phyloP scores from a whole-genome alignment of 2,888 invertebrate genomes.

The Sycophila texana region DNA sequence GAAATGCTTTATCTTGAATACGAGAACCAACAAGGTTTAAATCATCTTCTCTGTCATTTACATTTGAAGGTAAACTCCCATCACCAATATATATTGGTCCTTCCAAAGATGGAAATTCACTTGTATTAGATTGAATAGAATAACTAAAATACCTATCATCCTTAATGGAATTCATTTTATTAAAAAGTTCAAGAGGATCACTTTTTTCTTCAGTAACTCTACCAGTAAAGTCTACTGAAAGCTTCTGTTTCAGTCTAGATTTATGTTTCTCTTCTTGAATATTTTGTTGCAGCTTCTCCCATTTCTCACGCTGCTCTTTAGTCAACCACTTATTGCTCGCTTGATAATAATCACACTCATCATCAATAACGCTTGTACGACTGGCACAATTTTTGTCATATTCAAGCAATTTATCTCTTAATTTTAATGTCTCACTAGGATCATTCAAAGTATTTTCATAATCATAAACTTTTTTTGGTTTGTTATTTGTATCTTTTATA shows the following conservation, averaged over 20 bases:
- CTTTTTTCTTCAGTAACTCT: conserved; percentile 64
- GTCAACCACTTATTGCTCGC: conserved; percentile 90
- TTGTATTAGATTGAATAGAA: background rate
- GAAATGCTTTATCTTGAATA: conserved; percentile 86
- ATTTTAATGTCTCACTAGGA: conserved; percentile 73
- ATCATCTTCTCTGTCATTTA: background rate
- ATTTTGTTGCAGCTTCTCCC: conserved; percentile 82
- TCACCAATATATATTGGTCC: conserved; percentile 41
- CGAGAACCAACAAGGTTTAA: conserved; percentile 69
- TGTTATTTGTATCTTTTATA: conserved; percentile 20
- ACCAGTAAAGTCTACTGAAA: conserved; percentile 86
- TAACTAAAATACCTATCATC: conserved; percentile 34
- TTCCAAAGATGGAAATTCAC: conserved; percentile 13
- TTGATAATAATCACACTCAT: conserved; percentile 95
- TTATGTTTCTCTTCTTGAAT: conserved; percentile 83
- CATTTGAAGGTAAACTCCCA: conserved; percentile 35
- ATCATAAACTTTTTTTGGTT: conserved; percentile 4
- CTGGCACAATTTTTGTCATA: conserved; percentile 87
- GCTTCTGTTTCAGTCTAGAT: conserved; percentile 81
- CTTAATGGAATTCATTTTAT: conserved; percentile 52
- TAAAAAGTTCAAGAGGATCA: conserved; percentile 44
- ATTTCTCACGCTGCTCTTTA: conserved; percentile 81
- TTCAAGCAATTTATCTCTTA: conserved; percentile 88
- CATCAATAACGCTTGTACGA: conserved; percentile 90
- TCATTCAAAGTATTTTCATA: conserved; percentile 8